These are phyloP conservation scores for Allygus modestus DNA, from an alignment of 2,888 invertebrate genomes.

Conservation along the genomic window DNA sequence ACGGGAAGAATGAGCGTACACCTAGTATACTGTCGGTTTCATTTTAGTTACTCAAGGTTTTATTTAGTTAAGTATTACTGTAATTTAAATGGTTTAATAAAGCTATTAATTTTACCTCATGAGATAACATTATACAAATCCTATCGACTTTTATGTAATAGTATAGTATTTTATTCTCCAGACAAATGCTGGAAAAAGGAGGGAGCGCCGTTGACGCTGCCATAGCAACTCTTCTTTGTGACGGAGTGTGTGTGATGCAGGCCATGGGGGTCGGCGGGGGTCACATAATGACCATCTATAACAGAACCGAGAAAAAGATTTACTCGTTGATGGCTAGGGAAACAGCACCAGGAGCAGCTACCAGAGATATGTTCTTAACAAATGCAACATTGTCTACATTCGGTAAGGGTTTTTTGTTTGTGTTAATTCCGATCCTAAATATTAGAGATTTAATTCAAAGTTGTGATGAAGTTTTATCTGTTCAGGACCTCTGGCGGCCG, in stretches of 20 bases:
- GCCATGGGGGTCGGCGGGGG: constrained; percentile 82
- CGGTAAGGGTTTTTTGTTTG: constrained; percentile 7
- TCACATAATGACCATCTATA: constrained; percentile 87
- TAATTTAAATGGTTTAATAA: too few species aligned
- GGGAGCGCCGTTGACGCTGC: constrained; percentile 75
- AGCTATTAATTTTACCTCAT: too few species aligned
- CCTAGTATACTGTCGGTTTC: too few species aligned
- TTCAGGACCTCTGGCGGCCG: constrained; percentile 77
- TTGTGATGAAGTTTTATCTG: too few species aligned
- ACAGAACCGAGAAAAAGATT: constrained; percentile 78
- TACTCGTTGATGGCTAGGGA: constrained; percentile 86
- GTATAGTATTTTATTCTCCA: constrained; percentile 63
- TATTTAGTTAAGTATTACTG: too few species aligned
- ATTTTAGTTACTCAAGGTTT: too few species aligned
- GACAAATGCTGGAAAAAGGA: constrained; percentile 71
- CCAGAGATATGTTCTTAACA: constrained; percentile 79
- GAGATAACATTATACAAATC: too few species aligned
- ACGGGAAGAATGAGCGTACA: too few species aligned
- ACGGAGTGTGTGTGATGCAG: constrained; percentile 73
- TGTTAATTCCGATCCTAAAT: too few species aligned
- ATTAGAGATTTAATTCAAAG: too few species aligned
- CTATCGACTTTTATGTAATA: too few species aligned
- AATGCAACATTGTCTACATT: constrained; percentile 71
- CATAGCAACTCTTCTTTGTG: constrained; percentile 73
- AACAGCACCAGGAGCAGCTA: constrained; percentile 81